Evolutionary conservation across 2,113 vertebrate genomes (phyloP), one percentile per base, ranked within the genome.

Genomic region (Paedocypris sp.): DNA sequence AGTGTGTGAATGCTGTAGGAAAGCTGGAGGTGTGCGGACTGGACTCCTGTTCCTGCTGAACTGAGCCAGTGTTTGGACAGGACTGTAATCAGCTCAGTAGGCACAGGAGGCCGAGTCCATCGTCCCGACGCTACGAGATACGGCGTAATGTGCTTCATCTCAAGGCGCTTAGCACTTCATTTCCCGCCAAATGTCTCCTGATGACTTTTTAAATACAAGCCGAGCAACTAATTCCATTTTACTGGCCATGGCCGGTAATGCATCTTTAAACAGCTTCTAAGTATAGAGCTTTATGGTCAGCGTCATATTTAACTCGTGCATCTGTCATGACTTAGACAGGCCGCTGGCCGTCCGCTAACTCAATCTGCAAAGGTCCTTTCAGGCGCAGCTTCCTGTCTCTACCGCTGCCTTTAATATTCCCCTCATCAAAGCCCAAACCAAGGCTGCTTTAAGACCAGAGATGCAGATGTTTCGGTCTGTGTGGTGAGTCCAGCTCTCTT

Each of bases 1-100:
- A n/a, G 46, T 28, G 45, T 26, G 45, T 48, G 45, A 13, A 9
- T 47, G 48, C 29, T 12, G 26, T 16, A 12, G 28, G 9, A 26
- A 31, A 16, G 12, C 8, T 36, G 13, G 57, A 50, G 33, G 67
- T 63, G 5, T 70, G 75, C 84, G 86, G 92, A 88, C 90, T 82
- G 86, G 85, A 96, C 93, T 97, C 93, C 95, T 98, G 95, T 98
- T 98, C 93, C 94, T 98, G 92, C 94, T 98, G 94, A 97, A 98
- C 95, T 98, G 95, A 98, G 94, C 95, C 94, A 98, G 94, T 94
- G 80, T 89, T 84, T 93, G 76, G 83, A 76, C 86, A 92, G 82
- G 90, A 98, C 94, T 99, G 95, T 93, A 89, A 93, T 99, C 95
- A 99, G 94, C 89, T 99, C 95, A 99, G 95, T 99, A 98, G 95